Base-by-base conservation (phyloP, 2,113 vertebrate species). In the Phaetusa simplex region DNA sequence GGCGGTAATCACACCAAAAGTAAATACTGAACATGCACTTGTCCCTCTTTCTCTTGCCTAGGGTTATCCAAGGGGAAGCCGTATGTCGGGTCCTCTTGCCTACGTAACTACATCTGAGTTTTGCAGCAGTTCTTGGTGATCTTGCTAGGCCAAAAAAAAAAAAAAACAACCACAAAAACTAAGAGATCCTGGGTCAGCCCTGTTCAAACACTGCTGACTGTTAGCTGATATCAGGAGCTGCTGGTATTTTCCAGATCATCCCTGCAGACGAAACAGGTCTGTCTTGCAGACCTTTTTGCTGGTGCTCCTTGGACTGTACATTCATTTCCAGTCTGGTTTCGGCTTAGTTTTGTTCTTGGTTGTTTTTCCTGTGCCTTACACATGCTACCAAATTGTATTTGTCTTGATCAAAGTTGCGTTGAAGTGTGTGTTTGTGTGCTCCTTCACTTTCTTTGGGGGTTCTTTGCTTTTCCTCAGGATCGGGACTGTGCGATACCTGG, bases 21-120 rank as follows among this genome's bases (percentile, higher is more conserved):
- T 14, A 26, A 76, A 38, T 9, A 4, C 8, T 45, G 27, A 34
- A 21, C 3, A 2, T 22, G 14, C 16, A 17, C 4, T 0, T 45
- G 6, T 9, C 43, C 23, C 50, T 67, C 32, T 55, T 32, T 22
- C 43, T 38, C 26, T 82, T 52, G 29, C 69, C 52, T 47, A 62
- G 21, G 4, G 12, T 47, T 71, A 20, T 6, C 59, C 52, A 16
- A 50, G 47, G 43, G 34, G 27, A 80, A 43, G 34, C 15, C 3
- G 0, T 10, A 2, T 9, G 8, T 32, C 26, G 43, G 45, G 12
- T n/a, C 17, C 8, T 13, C 20, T 77, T 85, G 38, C 40, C 30
- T 29, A 3, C 50, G 11, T 50, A 45, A 8, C 24, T 30, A 56
- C n/a, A 40, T 27, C 49, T 59, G 32, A 77, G 20, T 14, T 78